Evolutionary conservation across 2,888 invertebrate species (phyloP).

Genomic region (Monoplex corrugatus): DNA sequence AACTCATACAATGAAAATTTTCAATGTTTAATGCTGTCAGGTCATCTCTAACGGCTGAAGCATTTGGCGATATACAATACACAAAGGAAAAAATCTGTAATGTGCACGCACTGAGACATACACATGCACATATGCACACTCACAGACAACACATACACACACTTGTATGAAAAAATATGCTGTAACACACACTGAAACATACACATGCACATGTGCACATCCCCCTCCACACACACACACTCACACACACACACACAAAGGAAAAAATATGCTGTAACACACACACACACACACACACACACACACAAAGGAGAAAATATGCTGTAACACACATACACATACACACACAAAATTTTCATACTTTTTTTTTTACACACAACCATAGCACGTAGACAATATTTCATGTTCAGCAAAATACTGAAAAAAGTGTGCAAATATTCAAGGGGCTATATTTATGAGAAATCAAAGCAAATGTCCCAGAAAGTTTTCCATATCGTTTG

Average conservation of each 20-base stretch:
- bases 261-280: background rate
- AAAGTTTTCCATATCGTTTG: no score
- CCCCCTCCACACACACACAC: background rate
- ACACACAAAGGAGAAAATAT: background rate
- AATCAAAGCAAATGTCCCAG: no score
- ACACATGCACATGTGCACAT: background rate
- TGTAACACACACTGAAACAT: background rate
- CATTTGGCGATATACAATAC: no score
- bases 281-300: background rate
- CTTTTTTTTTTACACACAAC: no score
- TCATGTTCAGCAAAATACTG: no score
- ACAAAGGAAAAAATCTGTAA: no score
- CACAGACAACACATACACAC: background rate
- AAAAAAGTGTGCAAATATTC: no score
- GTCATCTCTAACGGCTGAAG: no score
- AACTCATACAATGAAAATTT: no score
- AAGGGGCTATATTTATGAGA: no score
- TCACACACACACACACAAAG: background rate
- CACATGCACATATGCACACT: background rate
- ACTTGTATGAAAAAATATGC: background rate
- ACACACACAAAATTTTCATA: background rate
- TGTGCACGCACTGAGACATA: background rate
- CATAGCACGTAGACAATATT: no score
- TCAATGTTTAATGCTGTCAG: no score
- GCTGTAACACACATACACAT: background rate